These are phyloP conservation scores for Cygnus buccinator DNA, from an alignment of 2,113 vertebrate genomes.

Conservation along the genomic window DNA sequence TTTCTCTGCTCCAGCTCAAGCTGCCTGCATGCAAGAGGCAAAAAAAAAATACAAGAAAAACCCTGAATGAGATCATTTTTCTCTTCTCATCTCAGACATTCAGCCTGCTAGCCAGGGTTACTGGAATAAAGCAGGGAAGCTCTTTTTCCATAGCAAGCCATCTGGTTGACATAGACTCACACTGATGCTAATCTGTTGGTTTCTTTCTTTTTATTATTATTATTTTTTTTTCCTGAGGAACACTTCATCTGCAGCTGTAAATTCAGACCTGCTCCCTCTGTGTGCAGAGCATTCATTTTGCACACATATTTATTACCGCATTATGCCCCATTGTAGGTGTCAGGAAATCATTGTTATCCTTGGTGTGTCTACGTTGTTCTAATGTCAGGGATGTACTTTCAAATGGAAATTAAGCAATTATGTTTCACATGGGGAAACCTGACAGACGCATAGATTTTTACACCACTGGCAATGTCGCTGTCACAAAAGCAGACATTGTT, in stretches of 20 bases:
- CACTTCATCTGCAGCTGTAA: slow-evolving; percentile 78
- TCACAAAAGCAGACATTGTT: slow-evolving; percentile 75
- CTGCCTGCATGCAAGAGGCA: background rate
- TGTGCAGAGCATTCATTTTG: slow-evolving; percentile 56
- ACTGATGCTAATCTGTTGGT: slow-evolving; percentile 75
- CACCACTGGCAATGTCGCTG: slow-evolving; percentile 72
- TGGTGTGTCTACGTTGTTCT: slow-evolving; percentile 70
- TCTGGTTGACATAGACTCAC: slow-evolving; percentile 76
- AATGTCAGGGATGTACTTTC: slow-evolving; percentile 80
- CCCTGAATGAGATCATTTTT: slow-evolving; percentile 72
- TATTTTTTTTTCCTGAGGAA: slow-evolving; percentile 46
- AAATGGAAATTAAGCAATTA: slow-evolving; percentile 86
- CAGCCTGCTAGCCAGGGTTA: slow-evolving; percentile 61
- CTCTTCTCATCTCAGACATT: slow-evolving; percentile 52
- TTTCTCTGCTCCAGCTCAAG: slow-evolving; percentile 46
- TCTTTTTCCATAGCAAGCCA: slow-evolving; percentile 71
- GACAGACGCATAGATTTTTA: slow-evolving; percentile 79
- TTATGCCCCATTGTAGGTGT: slow-evolving; percentile 73
- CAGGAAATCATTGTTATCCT: slow-evolving; percentile 75
- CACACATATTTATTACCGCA: slow-evolving; percentile 63
- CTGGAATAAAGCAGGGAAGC: slow-evolving; percentile 68
- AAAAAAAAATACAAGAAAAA: background rate
- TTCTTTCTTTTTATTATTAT: slow-evolving; percentile 63
- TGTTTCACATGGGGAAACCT: slow-evolving; percentile 74
- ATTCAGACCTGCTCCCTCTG: slow-evolving; percentile 67